A percentile compares a stretch with the other conserved stretches of the same genome.
Conservation (phyloP, 2,797 vertebrate species). For the Centropyge bicolor region DNA sequence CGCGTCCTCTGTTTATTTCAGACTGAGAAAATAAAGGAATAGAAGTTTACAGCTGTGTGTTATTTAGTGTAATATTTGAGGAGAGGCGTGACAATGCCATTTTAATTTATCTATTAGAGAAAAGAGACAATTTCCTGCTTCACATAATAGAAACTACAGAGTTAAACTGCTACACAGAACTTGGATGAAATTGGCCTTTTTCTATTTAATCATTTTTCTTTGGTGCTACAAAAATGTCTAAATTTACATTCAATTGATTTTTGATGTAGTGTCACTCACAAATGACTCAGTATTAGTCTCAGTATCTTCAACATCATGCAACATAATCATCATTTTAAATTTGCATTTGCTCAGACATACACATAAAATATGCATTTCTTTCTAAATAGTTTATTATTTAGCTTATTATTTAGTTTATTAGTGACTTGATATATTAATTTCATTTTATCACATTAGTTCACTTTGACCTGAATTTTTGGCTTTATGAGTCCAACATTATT, state of each 20-base stretch:
- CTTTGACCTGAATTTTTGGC: background rate
- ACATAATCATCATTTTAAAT: background rate
- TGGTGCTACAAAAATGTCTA: background rate
- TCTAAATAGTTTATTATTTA: background rate
- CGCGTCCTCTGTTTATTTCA: slow-evolving; percentile 57
- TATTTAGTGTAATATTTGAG: background rate
- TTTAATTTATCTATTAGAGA: background rate
- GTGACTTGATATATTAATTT: background rate
- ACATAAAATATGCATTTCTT: background rate
- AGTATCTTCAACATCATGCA: background rate
- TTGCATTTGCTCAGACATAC: background rate
- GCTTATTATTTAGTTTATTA: no score
- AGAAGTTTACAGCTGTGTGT: slow-evolving; percentile 32
- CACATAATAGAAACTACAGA: background rate
- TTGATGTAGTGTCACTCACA: background rate
- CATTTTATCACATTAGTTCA: background rate
- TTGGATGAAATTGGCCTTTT: background rate
- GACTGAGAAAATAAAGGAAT: slow-evolving; percentile 28
- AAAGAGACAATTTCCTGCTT: background rate
- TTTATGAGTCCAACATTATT: no score
- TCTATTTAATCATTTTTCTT: background rate
- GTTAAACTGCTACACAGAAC: background rate
- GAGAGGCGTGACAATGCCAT: background rate
- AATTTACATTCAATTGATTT: background rate
- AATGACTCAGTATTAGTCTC: background rate